A percentile compares a stretch with the other conserved stretches of the same genome.
These are phyloP conservation scores for Neotoxoptera formosana DNA, from an alignment of 1,140 invertebrate genomes.

Conservation along the genomic window DNA sequence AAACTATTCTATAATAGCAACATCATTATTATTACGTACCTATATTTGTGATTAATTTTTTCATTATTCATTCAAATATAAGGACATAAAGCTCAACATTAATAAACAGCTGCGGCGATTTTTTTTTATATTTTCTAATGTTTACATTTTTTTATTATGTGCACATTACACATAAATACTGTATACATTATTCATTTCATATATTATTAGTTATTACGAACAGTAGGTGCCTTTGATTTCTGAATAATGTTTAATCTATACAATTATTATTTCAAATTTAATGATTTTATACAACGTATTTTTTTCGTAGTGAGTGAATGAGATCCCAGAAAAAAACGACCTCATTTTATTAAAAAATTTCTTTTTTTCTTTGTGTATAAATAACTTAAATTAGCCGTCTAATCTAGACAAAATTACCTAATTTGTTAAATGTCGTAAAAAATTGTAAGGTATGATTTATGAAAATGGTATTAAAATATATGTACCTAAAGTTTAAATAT, in stretches of 20 bases:
- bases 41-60: neutral
- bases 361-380: neutral
- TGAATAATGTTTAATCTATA: neutral
- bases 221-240: neutral
- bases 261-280: neutral
- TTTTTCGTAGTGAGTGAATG: neutral
- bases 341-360: conserved; percentile 20
- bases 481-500: neutral
- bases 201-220: no score
- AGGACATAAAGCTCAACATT: neutral
- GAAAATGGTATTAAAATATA: neutral
- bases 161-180: neutral
- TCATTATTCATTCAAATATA: neutral
- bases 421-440: neutral
- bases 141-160: neutral
- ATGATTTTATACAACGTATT: neutral
- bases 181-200: neutral
- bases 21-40: neutral
- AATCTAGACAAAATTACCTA: neutral
- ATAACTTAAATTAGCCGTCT: neutral
- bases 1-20: neutral
- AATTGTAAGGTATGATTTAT: neutral
- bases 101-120: neutral
- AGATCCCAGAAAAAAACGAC: neutral
- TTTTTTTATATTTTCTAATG: neutral